Evolutionary conservation across 2,888 invertebrate species (phyloP).

Genomic region (Meganola albula): DNA sequence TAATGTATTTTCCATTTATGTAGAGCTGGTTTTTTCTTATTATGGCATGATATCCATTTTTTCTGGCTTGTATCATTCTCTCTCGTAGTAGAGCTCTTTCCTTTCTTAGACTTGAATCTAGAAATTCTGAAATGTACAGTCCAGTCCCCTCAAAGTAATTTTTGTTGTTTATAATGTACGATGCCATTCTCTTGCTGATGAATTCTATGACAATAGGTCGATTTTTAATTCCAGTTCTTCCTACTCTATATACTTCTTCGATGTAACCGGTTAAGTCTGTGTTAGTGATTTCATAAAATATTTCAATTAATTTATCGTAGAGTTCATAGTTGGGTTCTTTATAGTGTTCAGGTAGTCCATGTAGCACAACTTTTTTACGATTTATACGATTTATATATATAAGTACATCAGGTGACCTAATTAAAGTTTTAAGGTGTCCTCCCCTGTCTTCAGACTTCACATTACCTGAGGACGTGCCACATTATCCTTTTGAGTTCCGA

Average conservation of each 20-base stretch:
- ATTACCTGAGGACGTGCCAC: too few relatives aligned
- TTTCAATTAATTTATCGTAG: too few relatives aligned
- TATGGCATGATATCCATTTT: too few relatives aligned
- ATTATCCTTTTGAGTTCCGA: too few relatives aligned
- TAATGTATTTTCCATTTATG: too few relatives aligned
- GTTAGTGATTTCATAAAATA: conserved; percentile 3
- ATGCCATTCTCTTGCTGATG: conserved; percentile 5
- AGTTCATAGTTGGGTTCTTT: conserved; percentile 1
- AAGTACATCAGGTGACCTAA: too few relatives aligned
- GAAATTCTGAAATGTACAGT: conserved; percentile 7
- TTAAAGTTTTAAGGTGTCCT: too few relatives aligned
- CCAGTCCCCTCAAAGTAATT: too few relatives aligned
- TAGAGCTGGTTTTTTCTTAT: too few relatives aligned
- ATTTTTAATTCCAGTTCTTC: conserved; percentile 3
- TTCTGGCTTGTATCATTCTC: too few relatives aligned
- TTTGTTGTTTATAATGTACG: conserved; percentile 5
- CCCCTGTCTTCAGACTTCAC: too few relatives aligned
- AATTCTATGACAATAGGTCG: conserved; percentile 8
- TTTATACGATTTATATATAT: neutral
- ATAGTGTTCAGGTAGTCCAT: neutral
- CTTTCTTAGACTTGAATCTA: conserved; percentile 1
- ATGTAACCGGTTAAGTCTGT: conserved; percentile 6
- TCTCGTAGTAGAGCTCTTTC: too few relatives aligned
- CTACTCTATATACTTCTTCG: conserved; percentile 5
- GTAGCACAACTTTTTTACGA: conserved; percentile 1